Conservation (phyloP, 2,888 invertebrate genomes). For the Aelia acuminata region DNA sequence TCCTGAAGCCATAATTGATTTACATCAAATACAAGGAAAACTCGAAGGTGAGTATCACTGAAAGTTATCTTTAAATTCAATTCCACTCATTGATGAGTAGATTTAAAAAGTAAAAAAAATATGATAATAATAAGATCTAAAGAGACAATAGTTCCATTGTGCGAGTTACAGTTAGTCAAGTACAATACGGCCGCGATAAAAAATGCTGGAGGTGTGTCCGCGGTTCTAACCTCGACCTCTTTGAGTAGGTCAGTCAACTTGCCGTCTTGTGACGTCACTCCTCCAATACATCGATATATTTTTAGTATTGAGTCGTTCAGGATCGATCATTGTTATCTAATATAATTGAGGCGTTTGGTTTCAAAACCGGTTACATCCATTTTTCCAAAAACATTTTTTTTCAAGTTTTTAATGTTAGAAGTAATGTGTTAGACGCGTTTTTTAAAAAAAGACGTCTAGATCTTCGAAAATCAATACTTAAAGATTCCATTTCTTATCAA, state of each 20-base stretch:
- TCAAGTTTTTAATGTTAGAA: too few relatives aligned
- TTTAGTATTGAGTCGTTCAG: neutral
- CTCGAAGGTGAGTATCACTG: too few relatives aligned
- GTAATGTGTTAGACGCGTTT: too few relatives aligned
- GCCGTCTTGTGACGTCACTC: slow-evolving; percentile 9
- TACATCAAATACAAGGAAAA: too few relatives aligned
- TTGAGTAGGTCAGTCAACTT: slow-evolving; percentile 5
- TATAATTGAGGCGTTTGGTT: too few relatives aligned
- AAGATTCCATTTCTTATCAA: too few relatives aligned
- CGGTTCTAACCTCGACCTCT: slow-evolving; percentile 25
- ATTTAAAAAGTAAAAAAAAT: neutral
- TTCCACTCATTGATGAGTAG: neutral
- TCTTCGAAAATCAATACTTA: too few relatives aligned
- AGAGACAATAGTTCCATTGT: neutral
- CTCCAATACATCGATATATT: neutral
- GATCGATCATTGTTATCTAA: too few relatives aligned
- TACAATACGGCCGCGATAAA: neutral
- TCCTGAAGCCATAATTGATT: too few relatives aligned
- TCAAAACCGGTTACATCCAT: too few relatives aligned
- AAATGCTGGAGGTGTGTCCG: neutral
- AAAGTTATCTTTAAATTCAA: neutral
- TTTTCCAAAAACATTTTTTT: too few relatives aligned
- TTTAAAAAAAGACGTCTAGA: too few relatives aligned
- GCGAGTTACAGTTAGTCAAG: neutral
- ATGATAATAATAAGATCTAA: neutral